Base-by-base conservation (phyloP, 2,797 vertebrate genomes). In the Eulemur mongoz region DNA sequence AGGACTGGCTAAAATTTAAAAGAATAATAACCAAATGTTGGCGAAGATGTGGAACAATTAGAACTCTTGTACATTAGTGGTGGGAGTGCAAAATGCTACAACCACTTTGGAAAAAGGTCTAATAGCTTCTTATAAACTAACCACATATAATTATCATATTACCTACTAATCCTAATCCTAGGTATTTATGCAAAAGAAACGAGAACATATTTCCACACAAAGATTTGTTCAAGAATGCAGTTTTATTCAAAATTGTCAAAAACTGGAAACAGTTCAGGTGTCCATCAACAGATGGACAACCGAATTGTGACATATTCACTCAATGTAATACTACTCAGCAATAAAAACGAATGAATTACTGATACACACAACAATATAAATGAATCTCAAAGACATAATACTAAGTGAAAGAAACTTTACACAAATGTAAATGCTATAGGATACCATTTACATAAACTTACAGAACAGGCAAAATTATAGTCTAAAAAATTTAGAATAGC, bases 161-260 rank as follows among this genome's bases (percentile, higher is more conserved):
- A 78, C 61, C 86, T 70, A 93, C n/a, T 50, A 80, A 91, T 84
- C 63, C 27, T 45, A 72, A 82, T 45, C 65, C 25, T 72, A 70
- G 40, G n/a, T 54, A 81, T 75, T 89, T 94, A 75, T 45, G 6
- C 52, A 65, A 89, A 61, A 94, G 48, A 97, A 92, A 96, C 67
- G 48, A 89, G 43, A 89, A 89, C 17, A 30, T 79, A 95, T 57
- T 79, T 86, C 38, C 38, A 93, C 13, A 69, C 4, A 70, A 91
- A 95, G 76, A 83, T 48, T 86, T 32, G n/a, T 10, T 89, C 2
- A 78, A 90, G 50, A 92, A 81, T 35, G 10, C 12, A 43, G n/a
- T 63, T 92, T 92, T 92, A 83, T 65, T 95, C 38, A 69, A 94
- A 95, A 95, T 48, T 89, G 57, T 43, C 40, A 35, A 48, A 93